Evolutionary conservation across 2,797 vertebrate species (phyloP).

Genomic region (Craterocephalus amniculus): DNA sequence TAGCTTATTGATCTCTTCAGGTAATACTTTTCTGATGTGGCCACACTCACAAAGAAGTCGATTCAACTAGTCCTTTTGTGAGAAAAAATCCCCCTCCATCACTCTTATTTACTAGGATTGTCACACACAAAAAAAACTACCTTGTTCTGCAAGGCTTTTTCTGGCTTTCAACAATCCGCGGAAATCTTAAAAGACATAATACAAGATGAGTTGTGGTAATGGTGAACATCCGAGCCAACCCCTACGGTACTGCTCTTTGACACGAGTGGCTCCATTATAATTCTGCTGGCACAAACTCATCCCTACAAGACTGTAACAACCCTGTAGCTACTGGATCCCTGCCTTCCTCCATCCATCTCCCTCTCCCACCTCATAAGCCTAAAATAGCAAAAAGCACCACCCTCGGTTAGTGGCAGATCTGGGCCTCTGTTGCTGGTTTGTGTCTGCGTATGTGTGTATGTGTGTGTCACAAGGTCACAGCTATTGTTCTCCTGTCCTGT

Average conservation of each 20-base stretch:
- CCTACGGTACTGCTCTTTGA: conserved; percentile 52
- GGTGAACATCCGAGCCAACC: conserved; percentile 38
- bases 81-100: neutral
- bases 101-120: conserved; percentile 18
- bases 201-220: conserved; percentile 27
- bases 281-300: conserved; percentile 63
- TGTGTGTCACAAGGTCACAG: conserved; percentile 81
- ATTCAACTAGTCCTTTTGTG: neutral
- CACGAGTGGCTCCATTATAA: conserved; percentile 57
- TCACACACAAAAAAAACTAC: conserved; percentile 7
- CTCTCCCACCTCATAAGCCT: conserved; percentile 73
- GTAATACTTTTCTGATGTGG: conserved; percentile 9
- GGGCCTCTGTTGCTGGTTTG: conserved; percentile 71
- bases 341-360: conserved; percentile 68
- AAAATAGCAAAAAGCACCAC: conserved; percentile 83
- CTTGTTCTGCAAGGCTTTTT: conserved; percentile 21
- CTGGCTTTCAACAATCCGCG: conserved; percentile 25
- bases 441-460: conserved; percentile 49
- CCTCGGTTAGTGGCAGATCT: conserved; percentile 78
- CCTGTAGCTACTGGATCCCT: conserved; percentile 75
- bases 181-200: conserved; percentile 24
- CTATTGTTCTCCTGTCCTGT: conserved; percentile 87
- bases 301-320: conserved; percentile 59
- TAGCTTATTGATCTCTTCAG: conserved; percentile 1
- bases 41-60: conserved; percentile 12